A percentile compares a stretch with the other conserved stretches of the same genome.
phyloP scores from a whole-genome alignment of 37 sponge, comb jelly and placozoan species.

The Petrosia ficiformis region DNA sequence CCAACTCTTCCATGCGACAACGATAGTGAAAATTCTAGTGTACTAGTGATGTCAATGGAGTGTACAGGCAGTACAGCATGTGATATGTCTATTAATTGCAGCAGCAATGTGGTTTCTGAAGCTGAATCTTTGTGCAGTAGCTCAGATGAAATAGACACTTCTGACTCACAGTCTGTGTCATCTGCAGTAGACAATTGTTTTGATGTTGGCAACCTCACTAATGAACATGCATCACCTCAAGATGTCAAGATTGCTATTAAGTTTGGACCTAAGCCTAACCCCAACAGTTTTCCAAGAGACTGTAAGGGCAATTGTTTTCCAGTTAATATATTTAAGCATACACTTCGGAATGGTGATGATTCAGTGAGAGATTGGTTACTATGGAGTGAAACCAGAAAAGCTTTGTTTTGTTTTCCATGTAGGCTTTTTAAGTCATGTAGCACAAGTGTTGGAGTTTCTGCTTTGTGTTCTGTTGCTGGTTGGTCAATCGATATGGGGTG shows the following conservation, averaged over 20 bases:
- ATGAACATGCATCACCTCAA: constrained; percentile 5
- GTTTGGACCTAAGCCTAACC: not conserved
- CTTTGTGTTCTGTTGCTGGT: not conserved
- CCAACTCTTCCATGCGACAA: no score
- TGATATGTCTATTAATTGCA: no score
- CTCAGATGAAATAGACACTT: not conserved
- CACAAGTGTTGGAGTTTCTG: not conserved
- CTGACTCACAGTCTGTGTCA: not conserved
- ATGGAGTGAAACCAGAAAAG: constrained; percentile 20
- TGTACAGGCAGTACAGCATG: no score
- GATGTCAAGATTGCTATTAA: not conserved
- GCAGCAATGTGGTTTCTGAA: no score
- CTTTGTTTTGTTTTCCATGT: constrained; percentile 36
- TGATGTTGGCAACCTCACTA: constrained; percentile 8
- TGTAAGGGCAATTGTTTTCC: constrained; percentile 31
- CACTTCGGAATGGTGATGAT: constrained; percentile 18
- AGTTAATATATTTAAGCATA: constrained; percentile 20
- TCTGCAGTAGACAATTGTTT: not conserved
- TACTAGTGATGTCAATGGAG: no score
- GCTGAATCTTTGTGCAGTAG: no score
- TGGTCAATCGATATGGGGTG: constrained; percentile 1
- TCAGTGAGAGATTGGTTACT: constrained; percentile 25
- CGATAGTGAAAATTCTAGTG: no score
- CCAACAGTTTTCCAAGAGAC: constrained; percentile 23
- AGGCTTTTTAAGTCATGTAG: constrained; percentile 10